A percentile compares a stretch with the other conserved stretches of the same genome.
These are phyloP conservation scores for Hymenochirus boettgeri DNA, from an alignment of 2,113 vertebrate species.

Conservation along the genomic window DNA sequence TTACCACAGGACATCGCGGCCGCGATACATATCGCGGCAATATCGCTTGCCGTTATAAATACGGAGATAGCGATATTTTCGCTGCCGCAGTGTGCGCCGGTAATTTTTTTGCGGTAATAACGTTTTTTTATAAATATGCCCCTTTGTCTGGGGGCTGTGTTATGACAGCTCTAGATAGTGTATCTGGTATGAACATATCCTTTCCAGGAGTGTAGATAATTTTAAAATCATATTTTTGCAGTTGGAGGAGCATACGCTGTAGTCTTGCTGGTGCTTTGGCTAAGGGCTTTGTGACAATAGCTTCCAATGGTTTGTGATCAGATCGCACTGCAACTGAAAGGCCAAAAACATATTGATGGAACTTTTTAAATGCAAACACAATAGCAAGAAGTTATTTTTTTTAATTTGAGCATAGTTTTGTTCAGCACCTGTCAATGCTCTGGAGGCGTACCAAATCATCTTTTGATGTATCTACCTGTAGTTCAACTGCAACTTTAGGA, in stretches of 20 bases:
- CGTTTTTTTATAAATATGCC: too few relatives aligned
- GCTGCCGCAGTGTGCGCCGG: too few relatives aligned
- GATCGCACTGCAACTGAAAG: neutral
- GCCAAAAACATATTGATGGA: neutral
- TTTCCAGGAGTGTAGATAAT: neutral
- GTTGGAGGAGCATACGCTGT: neutral
- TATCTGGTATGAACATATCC: neutral
- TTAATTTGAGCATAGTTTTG: conserved; percentile 6
- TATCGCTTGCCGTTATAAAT: too few relatives aligned
- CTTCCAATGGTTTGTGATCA: neutral
- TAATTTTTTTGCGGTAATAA: too few relatives aligned
- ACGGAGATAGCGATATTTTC: too few relatives aligned
- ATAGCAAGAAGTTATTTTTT: neutral
- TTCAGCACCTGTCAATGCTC: neutral
- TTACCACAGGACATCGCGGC: too few relatives aligned
- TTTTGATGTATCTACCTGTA: too few relatives aligned
- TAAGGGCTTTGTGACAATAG: neutral
- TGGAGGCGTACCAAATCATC: neutral
- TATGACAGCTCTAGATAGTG: too few relatives aligned
- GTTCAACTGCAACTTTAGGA: too few relatives aligned
- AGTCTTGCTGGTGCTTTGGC: neutral
- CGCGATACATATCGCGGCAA: too few relatives aligned
- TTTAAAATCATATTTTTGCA: neutral
- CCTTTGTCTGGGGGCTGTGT: too few relatives aligned
- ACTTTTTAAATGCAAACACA: neutral